Evolutionary conservation across 2,113 vertebrate species (phyloP), one percentile per base, ranked within the genome.

Genomic region (Actenoides hombroni): DNA sequence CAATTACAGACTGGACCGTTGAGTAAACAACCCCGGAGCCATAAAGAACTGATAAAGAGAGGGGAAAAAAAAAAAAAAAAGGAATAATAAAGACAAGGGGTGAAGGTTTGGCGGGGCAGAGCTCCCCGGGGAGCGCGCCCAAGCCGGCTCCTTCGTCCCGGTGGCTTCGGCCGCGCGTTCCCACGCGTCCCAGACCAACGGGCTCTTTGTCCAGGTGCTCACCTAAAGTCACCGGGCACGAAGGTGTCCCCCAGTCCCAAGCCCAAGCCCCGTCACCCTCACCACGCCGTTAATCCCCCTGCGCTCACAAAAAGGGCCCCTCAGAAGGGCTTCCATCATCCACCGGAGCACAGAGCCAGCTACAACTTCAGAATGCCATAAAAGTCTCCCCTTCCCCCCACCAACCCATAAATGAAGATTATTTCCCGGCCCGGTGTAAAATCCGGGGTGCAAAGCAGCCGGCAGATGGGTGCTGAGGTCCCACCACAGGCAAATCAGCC

Each of bases 181-280:
- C 92, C 95, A 56, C 74, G 42, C 33, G 3, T 16, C 65, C 42
- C 29, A 14, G 33, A 73, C 70, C 83, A 39, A 35, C 20, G 20
- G 60, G 76, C 37, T 64, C 79, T 95, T 94, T 95, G 94, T 93
- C 83, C 94, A 81, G 88, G 71, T 83, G 76, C 0, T 61, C 49
- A 2, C 26, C 67, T 86, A 11, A 40, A 83, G 80, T 35, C 92
- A 49, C 67, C n/a, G 26, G 63, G 29, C 78, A 11, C 31, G 14
- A 4, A 8, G 3, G 29, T 7, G 82, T 39, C 56, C 82, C 82
- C 65, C 53, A 0, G 5, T 7, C 29, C 51, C 81, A 16, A 44
- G 16, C 21, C 16, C 28, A 1, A 63, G 9, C 5, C 24, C 39
- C 48, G 4, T 2, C 84, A 11, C 48, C 53, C 86, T 35, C 53